A percentile compares a stretch with the other conserved stretches of the same genome.
Conservation (phyloP, 2,888 invertebrate species). For the Pristionchus exspectatus region DNA sequence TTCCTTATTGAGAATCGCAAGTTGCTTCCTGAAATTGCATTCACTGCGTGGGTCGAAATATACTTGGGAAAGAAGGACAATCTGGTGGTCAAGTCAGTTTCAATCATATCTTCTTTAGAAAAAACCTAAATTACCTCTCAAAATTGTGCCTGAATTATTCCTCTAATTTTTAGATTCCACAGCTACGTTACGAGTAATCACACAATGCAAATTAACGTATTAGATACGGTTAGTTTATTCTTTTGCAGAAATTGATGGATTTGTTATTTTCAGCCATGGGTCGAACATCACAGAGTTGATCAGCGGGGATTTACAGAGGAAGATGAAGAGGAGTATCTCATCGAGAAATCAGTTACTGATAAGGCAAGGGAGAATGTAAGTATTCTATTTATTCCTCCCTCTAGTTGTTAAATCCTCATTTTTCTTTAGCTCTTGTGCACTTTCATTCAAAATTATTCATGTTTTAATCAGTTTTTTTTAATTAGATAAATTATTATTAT, state of each 20-base stretch:
- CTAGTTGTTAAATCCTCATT: no score
- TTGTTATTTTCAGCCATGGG: slow-evolving; percentile 32
- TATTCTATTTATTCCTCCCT: no score
- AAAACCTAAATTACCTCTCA: background rate
- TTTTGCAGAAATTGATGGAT: background rate
- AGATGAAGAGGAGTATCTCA: slow-evolving; percentile 22
- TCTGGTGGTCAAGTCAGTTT: background rate
- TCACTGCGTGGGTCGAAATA: slow-evolving; percentile 11
- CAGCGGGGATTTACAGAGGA: background rate
- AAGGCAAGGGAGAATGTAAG: background rate
- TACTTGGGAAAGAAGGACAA: background rate
- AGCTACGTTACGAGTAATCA: background rate
- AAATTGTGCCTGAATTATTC: background rate
- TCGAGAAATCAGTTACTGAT: background rate
- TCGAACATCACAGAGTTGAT: slow-evolving; percentile 16
- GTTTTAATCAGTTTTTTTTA: background rate
- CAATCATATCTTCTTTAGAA: background rate
- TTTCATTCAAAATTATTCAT: background rate
- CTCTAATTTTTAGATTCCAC: background rate
- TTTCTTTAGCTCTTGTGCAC: background rate
- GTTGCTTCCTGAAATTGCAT: background rate
- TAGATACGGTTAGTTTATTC: slow-evolving; percentile 1
- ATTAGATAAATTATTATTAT: background rate
- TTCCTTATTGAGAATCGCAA: background rate
- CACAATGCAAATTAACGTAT: background rate